Percentiles rank a stretch among this genome's conserved stretches.
Conservation (phyloP, 2,113 vertebrate species). For the Cichladusa arquata region DNA sequence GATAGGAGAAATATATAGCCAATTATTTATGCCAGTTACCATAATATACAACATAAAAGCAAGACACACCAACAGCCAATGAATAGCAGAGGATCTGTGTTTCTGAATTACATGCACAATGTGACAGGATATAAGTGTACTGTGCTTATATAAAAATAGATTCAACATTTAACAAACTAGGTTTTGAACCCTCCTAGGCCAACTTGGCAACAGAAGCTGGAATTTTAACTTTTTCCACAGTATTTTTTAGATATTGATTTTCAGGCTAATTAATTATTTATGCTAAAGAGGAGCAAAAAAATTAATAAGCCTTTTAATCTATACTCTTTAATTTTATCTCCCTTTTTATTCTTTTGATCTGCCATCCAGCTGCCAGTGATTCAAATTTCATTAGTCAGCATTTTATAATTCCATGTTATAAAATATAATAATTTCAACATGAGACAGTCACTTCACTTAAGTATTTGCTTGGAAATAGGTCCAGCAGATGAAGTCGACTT, state of each 20-base stretch:
- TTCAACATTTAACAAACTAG: not conserved
- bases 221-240: not conserved
- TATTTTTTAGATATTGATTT: not conserved
- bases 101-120: not conserved
- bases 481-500: not conserved
- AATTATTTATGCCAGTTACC: not conserved
- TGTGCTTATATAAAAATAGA: conserved; percentile 48
- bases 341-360: not conserved
- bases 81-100: not conserved
- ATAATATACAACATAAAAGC: not conserved
- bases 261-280: not conserved
- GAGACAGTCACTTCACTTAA: not conserved
- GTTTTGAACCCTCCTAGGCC: not conserved
- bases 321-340: not conserved
- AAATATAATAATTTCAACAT: not conserved
- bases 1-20: not conserved
- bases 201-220: not conserved
- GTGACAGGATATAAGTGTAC: not conserved
- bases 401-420: not conserved
- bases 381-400: not conserved
- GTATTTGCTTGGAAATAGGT: not conserved
- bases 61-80: not conserved
- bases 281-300: not conserved
- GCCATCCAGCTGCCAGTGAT: not conserved
- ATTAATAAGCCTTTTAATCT: not conserved